A percentile compares a stretch with the other conserved stretches of the same genome.
Evolutionary conservation across 1,140 invertebrate species (phyloP).

Genomic region (Bicyclus anynana): DNA sequence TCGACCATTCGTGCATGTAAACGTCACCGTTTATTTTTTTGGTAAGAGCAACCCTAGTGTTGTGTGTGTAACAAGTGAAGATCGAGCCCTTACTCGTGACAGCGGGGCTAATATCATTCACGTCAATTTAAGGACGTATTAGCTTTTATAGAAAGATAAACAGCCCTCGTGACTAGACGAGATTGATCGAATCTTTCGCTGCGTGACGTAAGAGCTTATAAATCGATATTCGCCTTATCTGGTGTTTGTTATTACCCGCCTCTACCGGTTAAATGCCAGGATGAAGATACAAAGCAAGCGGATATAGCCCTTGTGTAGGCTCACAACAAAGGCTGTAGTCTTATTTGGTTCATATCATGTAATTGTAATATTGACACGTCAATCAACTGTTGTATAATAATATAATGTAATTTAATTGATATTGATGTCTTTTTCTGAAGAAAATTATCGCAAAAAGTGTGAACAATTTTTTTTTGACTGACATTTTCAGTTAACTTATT

Average conservation of each 20-base stretch:
- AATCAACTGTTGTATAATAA: neutral
- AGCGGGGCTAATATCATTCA: conserved; percentile 28
- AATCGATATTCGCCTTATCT: conserved; percentile 42
- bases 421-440: conserved; percentile 5
- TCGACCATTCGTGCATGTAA: too few species aligned
- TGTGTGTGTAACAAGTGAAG: conserved; percentile 3
- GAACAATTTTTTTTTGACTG: neutral
- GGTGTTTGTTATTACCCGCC: conserved; percentile 20
- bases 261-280: conserved; percentile 8
- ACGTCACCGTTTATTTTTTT: too few species aligned
- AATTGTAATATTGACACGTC: conserved; percentile 8
- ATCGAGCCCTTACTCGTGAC: conserved; percentile 13
- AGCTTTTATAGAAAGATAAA: conserved; percentile 40
- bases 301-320: conserved; percentile 1
- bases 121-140: conserved; percentile 37
- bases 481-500: neutral
- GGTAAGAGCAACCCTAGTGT: conserved; percentile 2
- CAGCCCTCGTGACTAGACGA: conserved; percentile 34
- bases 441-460: neutral
- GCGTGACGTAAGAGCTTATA: conserved; percentile 35
- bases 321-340: neutral
- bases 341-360: neutral
- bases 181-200: conserved; percentile 40
- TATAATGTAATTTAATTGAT: conserved; percentile 3
- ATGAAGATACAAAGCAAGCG: conserved; percentile 4